Percentiles rank a stretch among this genome's conserved stretches.
These are phyloP conservation scores for Drosophila pegasa DNA, from an alignment of 2,888 invertebrate genomes.

Conservation along the genomic window DNA sequence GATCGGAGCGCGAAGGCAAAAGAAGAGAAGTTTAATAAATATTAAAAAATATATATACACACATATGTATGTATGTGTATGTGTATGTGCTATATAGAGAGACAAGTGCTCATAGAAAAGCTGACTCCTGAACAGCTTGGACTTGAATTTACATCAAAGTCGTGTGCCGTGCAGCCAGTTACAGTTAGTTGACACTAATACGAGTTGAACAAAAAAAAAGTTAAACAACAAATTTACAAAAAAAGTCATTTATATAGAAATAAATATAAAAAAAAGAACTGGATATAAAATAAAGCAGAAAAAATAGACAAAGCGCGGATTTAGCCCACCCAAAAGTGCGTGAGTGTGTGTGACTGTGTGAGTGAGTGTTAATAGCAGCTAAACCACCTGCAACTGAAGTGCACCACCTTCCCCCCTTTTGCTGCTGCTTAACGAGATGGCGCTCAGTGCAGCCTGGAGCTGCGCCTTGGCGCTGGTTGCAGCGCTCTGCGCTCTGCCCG, in stretches of 20 bases:
- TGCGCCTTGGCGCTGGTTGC: conserved; percentile 49
- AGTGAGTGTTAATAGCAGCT: conserved; percentile 26
- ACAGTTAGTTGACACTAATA: conserved; percentile 82
- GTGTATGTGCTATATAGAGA: neutral
- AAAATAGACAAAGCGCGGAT: conserved; percentile 27
- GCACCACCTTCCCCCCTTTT: neutral
- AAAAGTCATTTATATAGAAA: conserved; percentile 22
- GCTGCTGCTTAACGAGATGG: conserved; percentile 47
- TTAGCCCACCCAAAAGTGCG: conserved; percentile 16
- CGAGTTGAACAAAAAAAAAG: conserved; percentile 45
- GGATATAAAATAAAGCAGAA: conserved; percentile 9
- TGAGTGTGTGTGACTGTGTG: conserved; percentile 26
- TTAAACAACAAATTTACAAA: conserved; percentile 17
- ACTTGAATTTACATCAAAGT: conserved; percentile 22
- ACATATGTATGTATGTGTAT: neutral
- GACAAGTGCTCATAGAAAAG: conserved; percentile 26
- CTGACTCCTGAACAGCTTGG: conserved; percentile 36
- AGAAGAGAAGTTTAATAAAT: conserved; percentile 15
- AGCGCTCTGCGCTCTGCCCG: conserved; percentile 42
- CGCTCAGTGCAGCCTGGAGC: conserved; percentile 63
- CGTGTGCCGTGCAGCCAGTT: conserved; percentile 54
- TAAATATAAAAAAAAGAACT: conserved; percentile 27
- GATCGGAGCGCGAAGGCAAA: conserved; percentile 37
- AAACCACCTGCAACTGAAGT: conserved; percentile 1
- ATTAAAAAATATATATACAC: conserved; percentile 1